A percentile compares a stretch with the other conserved stretches of the same genome.
Conservation (phyloP, 2,113 vertebrate species). For the Ptilorrhoa leucosticta region DNA sequence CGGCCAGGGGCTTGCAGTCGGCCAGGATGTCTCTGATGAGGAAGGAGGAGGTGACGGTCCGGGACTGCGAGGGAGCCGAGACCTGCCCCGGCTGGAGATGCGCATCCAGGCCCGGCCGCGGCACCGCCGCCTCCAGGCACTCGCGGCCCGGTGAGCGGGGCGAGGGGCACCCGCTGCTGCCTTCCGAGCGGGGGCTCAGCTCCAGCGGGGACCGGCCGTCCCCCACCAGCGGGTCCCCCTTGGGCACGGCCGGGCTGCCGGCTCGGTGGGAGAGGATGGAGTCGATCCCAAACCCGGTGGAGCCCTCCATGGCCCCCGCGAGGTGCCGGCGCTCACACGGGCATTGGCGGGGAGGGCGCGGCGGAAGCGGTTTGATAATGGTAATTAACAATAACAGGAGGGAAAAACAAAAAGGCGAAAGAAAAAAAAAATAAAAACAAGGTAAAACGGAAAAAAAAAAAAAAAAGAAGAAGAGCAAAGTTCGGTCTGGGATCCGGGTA, state of each 20-base stretch:
- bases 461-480: not conserved
- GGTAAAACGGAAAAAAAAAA: not conserved
- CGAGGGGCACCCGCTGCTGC: slow-evolving; percentile 90
- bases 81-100: slow-evolving; percentile 86
- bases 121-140: slow-evolving; percentile 80
- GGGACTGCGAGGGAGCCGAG: slow-evolving; percentile 88
- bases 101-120: slow-evolving; percentile 76
- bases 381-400: not conserved
- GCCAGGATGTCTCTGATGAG: slow-evolving; percentile 97
- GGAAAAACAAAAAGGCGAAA: not conserved
- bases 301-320: slow-evolving; percentile 88
- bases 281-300: slow-evolving; percentile 97
- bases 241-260: slow-evolving; percentile 86
- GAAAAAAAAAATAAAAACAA: too few species aligned
- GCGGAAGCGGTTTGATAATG: slow-evolving; percentile 47
- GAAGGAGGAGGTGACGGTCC: slow-evolving; percentile 97
- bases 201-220: slow-evolving; percentile 91
- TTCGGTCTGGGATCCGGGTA: slow-evolving; percentile 67
- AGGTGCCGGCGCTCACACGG: slow-evolving; percentile 61
- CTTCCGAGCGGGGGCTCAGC: slow-evolving; percentile 90
- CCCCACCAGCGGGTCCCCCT: slow-evolving; percentile 85
- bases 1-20: slow-evolving; percentile 95
- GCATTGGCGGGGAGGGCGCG: slow-evolving; percentile 68
- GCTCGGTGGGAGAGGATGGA: slow-evolving; percentile 94
- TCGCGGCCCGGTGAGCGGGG: slow-evolving; percentile 89